Percentiles rank a stretch among this genome's conserved stretches.
phyloP scores from a whole-genome alignment of 2,113 vertebrate genomes.

The Lasiurus borealis region DNA sequence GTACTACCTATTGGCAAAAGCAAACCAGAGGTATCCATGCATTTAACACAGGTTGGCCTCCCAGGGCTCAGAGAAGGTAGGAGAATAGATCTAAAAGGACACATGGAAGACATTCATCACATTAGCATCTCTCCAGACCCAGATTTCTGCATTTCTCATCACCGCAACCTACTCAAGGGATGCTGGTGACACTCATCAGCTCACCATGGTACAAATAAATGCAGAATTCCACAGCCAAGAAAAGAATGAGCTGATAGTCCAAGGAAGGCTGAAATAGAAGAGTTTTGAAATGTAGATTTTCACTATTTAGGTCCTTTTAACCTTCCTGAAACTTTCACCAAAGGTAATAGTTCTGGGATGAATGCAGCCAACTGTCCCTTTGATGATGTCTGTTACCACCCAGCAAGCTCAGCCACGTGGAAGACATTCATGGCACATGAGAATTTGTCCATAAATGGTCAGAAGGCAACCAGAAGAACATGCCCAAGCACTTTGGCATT shows the following conservation, averaged over 20 bases:
- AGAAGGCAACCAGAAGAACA: background rate
- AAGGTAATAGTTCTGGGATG: background rate
- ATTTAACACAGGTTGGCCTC: background rate
- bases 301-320: background rate
- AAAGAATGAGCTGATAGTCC: background rate
- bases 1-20: background rate
- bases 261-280: background rate
- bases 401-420: background rate
- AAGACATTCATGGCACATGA: background rate
- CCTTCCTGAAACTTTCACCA: background rate
- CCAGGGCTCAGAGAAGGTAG: background rate
- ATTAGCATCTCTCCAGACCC: background rate
- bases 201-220: background rate
- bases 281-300: background rate
- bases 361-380: background rate
- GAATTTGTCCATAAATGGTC: background rate
- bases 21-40: background rate
- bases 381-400: background rate
- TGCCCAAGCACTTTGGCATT: background rate
- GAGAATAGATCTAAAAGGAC: background rate
- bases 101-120: background rate
- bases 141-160: background rate
- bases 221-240: background rate
- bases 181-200: background rate
- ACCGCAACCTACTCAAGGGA: background rate